phyloP scores from a whole-genome alignment of 2,113 vertebrate species.

The Psilopsiagon aurifrons region DNA sequence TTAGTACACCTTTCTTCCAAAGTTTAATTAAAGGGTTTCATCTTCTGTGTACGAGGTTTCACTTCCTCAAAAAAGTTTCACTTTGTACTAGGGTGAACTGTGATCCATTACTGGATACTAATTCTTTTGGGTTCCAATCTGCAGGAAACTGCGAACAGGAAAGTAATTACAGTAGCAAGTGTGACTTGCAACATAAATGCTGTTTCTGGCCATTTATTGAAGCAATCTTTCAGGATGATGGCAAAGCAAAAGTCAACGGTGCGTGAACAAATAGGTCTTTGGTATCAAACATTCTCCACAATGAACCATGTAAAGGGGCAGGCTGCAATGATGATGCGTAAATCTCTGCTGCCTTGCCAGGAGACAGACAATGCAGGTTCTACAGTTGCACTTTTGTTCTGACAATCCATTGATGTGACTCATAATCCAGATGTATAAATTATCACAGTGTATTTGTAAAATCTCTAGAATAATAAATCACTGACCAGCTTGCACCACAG shows the following conservation, averaged over 20 bases:
- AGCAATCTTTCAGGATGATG: slow-evolving; percentile 32
- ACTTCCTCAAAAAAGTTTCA: not conserved
- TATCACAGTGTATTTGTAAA: not conserved
- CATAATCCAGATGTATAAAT: not conserved
- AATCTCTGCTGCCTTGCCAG: not conserved
- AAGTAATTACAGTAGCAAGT: slow-evolving; percentile 51
- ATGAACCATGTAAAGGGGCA: not conserved
- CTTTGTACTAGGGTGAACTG: not conserved
- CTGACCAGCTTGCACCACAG: not conserved
- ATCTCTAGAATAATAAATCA: not conserved
- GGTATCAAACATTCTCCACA: not conserved
- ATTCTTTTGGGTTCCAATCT: slow-evolving; percentile 42
- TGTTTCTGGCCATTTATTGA: slow-evolving; percentile 46
- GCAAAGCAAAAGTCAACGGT: not conserved
- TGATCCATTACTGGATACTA: slow-evolving; percentile 41
- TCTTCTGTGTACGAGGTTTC: not conserved
- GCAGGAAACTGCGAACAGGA: not conserved
- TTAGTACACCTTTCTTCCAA: not conserved
- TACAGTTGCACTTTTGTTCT: not conserved
- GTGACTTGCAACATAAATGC: slow-evolving; percentile 12
- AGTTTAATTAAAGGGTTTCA: slow-evolving; percentile 49
- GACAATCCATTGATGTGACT: not conserved
- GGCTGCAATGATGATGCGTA: not conserved
- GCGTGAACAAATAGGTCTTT: slow-evolving; percentile 39
- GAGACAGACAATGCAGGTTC: not conserved